These are phyloP conservation scores for Stenchaetothrips biformis DNA, from an alignment of 2,888 invertebrate genomes.

Conservation along the genomic window DNA sequence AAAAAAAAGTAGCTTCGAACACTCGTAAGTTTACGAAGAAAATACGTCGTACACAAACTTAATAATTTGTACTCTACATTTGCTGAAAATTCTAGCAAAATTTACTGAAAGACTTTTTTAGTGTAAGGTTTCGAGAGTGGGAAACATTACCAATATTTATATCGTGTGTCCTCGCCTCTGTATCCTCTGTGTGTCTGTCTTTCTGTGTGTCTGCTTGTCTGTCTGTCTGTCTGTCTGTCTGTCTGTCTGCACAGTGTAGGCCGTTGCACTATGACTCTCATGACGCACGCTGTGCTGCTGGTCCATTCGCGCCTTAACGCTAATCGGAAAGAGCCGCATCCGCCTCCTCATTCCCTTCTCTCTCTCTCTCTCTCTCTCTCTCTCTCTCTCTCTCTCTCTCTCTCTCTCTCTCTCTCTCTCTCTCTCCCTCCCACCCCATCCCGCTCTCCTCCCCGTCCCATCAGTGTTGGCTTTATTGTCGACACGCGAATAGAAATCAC, in stretches of 20 bases:
- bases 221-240: constrained; percentile 35
- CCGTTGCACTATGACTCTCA: neutral
- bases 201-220: constrained; percentile 2
- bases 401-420: constrained; percentile 32
- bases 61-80: too few relatives aligned
- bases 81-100: too few relatives aligned
- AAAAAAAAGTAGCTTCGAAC: too few relatives aligned
- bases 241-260: constrained; percentile 37
- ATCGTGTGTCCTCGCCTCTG: neutral
- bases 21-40: neutral
- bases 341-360: constrained; percentile 30
- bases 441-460: too few relatives aligned
- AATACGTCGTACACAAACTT: too few relatives aligned
- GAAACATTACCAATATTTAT: too few relatives aligned
- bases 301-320: constrained; percentile 34
- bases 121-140: too few relatives aligned
- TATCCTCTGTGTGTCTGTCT: neutral
- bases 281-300: neutral
- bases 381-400: constrained; percentile 31
- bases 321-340: constrained; percentile 30
- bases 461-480: too few relatives aligned
- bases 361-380: constrained; percentile 32
- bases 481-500: too few relatives aligned
- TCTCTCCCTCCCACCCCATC: neutral
- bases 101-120: too few relatives aligned